phyloP scores from a whole-genome alignment of 2,113 vertebrate species.

The Tauraco erythrolophus region DNA sequence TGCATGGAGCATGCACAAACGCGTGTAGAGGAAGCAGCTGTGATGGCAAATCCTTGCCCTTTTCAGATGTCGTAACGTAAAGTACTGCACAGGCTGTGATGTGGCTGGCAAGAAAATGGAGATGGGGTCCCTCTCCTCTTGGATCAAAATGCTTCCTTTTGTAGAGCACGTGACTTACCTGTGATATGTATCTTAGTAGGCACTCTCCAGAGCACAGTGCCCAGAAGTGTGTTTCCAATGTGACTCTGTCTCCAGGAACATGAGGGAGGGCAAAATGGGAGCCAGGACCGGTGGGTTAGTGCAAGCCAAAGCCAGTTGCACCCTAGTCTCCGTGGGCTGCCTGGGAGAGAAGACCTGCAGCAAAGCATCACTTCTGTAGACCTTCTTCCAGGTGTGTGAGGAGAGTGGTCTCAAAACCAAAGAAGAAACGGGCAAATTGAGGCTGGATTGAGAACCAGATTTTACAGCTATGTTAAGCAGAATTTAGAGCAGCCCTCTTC shows the following conservation, averaged over 20 bases:
- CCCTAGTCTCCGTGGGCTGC: background rate
- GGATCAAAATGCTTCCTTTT: background rate
- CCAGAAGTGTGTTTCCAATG: background rate
- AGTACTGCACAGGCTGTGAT: background rate
- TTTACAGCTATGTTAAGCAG: background rate
- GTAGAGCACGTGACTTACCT: slow-evolving; percentile 1
- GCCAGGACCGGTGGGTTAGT: background rate
- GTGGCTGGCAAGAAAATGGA: background rate
- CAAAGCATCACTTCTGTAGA: background rate
- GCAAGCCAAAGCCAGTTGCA: background rate
- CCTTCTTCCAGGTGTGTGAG: background rate
- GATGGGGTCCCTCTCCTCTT: background rate
- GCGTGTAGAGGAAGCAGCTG: background rate
- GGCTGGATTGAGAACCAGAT: background rate
- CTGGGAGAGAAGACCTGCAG: background rate
- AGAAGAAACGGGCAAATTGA: background rate
- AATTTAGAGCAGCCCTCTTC: background rate
- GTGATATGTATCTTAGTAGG: background rate
- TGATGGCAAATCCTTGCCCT: background rate
- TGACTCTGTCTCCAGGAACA: background rate
- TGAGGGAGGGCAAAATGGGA: background rate
- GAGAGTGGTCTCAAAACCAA: background rate
- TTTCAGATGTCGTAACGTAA: background rate
- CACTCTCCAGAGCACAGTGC: background rate
- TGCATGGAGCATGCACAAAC: background rate